These are phyloP conservation scores for Nothobranchius furzeri DNA, from an alignment of 2,113 vertebrate genomes.

Conservation along the genomic window DNA sequence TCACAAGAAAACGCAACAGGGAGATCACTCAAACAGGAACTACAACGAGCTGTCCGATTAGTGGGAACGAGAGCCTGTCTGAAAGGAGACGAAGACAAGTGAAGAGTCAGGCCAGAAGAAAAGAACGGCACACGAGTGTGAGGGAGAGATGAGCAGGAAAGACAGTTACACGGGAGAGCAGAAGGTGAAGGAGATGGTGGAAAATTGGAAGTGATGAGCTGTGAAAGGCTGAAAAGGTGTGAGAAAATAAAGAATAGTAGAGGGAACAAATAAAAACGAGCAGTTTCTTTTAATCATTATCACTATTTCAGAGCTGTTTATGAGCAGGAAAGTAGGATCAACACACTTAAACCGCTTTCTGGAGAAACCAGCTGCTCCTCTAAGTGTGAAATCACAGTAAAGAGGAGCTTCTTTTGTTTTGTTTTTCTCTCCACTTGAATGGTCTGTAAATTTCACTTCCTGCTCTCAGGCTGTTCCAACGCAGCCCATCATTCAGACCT, in stretches of 20 bases:
- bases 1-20: neutral
- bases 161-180: neutral
- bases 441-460: slow-evolving; percentile 34
- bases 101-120: neutral
- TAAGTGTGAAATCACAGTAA: neutral
- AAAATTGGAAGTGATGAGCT: slow-evolving; percentile 10
- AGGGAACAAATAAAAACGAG: neutral
- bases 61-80: neutral
- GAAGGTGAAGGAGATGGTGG: slow-evolving; percentile 4
- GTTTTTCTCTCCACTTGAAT: slow-evolving; percentile 47
- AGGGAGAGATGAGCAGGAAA: neutral
- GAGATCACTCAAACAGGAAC: neutral
- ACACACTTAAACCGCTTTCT: slow-evolving; percentile 26
- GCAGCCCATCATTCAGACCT: slow-evolving; percentile 1
- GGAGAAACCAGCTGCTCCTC: slow-evolving; percentile 25
- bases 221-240: slow-evolving; percentile 7
- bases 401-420: slow-evolving; percentile 14
- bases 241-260: neutral
- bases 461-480: slow-evolving; percentile 32
- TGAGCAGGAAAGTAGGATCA: slow-evolving; percentile 11
- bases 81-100: neutral
- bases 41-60: neutral
- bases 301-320: too few species aligned
- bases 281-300: too few species aligned
- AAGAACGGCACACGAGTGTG: neutral